These are phyloP conservation scores for Leptinotarsa juncta DNA, from an alignment of 2,888 invertebrate genomes.

Conservation along the genomic window DNA sequence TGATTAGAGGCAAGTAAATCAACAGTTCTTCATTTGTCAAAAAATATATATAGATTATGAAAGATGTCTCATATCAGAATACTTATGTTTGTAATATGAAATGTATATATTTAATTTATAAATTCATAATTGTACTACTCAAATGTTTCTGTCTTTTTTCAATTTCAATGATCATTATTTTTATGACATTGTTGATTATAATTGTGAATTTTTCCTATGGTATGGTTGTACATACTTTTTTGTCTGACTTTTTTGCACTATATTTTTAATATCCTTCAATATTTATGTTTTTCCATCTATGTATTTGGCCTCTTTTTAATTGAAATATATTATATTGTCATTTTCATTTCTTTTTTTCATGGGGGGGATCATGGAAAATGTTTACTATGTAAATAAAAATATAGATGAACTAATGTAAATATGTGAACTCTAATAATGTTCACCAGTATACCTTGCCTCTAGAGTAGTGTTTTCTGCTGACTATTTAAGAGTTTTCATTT, in stretches of 20 bases:
- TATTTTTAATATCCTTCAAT: constrained; percentile 57
- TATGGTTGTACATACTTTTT: constrained; percentile 64
- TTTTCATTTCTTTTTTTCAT: constrained; percentile 53
- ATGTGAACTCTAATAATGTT: constrained; percentile 40
- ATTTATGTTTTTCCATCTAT: constrained; percentile 61
- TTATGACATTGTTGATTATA: constrained; percentile 47
- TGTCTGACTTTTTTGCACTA: constrained; percentile 58
- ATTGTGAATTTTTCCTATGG: constrained; percentile 45
- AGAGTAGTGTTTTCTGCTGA: constrained; percentile 47
- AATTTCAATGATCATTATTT: constrained; percentile 32
- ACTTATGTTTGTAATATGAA: constrained; percentile 57
- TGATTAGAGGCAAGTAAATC: constrained; percentile 56
- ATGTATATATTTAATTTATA: constrained; percentile 55
- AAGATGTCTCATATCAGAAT: constrained; percentile 55
- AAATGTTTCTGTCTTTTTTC: constrained; percentile 27
- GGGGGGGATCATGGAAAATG: constrained; percentile 39
- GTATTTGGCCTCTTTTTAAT: constrained; percentile 62
- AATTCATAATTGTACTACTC: constrained; percentile 30
- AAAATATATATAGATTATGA: constrained; percentile 40
- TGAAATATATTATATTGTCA: constrained; percentile 64
- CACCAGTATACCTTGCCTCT: constrained; percentile 57
- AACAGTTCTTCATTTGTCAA: constrained; percentile 44
- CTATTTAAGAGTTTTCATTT: constrained; percentile 51
- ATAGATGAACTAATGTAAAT: constrained; percentile 39
- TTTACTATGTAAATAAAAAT: constrained; percentile 50